A percentile compares a stretch with the other conserved stretches of the same genome.
Conservation (phyloP, 2,888 invertebrate genomes). For the Celastrina argiolus region DNA sequence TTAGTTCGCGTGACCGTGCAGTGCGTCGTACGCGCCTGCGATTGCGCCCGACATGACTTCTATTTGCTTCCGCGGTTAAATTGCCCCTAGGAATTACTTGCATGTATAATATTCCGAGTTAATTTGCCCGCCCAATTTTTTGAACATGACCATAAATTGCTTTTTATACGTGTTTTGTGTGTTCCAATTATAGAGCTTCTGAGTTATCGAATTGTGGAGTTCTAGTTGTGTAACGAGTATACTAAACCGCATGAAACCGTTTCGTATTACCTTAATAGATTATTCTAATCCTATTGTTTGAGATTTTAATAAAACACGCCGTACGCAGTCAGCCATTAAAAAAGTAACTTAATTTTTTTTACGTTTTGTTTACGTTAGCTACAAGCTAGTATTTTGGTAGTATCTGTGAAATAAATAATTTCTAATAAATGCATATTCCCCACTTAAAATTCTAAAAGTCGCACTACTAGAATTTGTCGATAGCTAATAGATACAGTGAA, state of each 20-base stretch:
- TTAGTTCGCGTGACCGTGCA: slow-evolving; percentile 32
- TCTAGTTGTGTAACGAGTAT: neutral
- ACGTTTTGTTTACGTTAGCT: too few relatives aligned
- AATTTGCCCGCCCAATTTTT: slow-evolving; percentile 15
- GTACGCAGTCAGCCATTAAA: neutral
- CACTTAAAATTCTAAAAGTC: too few relatives aligned
- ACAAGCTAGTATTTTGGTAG: too few relatives aligned
- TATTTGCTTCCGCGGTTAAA: slow-evolving; percentile 62
- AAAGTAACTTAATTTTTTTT: too few relatives aligned
- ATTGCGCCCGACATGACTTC: slow-evolving; percentile 52
- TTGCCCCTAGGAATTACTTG: slow-evolving; percentile 53
- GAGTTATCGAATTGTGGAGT: neutral
- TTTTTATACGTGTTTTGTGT: slow-evolving; percentile 14
- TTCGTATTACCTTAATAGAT: neutral
- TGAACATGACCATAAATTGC: slow-evolving; percentile 14
- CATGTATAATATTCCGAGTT: slow-evolving; percentile 35
- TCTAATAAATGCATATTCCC: too few relatives aligned
- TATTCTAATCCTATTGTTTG: neutral
- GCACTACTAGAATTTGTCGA: too few relatives aligned
- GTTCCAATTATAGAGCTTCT: neutral
- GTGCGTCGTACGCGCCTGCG: slow-evolving; percentile 35
- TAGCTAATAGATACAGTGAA: too few relatives aligned
- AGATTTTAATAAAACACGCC: neutral
- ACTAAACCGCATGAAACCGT: neutral
- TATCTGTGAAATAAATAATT: too few relatives aligned